These are phyloP conservation scores for Chondrosia reniformis DNA, from an alignment of 37 sponge, comb jelly and placozoan species.

Conservation along the genomic window DNA sequence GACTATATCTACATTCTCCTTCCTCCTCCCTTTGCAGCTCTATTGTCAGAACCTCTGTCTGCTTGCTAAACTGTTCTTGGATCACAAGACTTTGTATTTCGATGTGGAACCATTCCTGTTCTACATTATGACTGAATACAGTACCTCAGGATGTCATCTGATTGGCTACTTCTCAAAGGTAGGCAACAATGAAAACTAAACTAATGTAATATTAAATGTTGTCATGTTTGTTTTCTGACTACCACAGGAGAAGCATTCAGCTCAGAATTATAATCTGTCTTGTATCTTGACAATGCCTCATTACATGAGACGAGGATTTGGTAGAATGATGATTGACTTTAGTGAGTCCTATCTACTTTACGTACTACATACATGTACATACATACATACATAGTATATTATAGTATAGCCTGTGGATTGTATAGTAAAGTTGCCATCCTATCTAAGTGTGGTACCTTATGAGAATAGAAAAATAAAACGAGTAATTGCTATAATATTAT, in stretches of 20 bases:
- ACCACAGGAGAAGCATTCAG: constrained; percentile 90
- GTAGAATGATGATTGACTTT: constrained; percentile 93
- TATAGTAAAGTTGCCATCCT: no score
- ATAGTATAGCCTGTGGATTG: no score
- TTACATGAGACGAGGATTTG: constrained; percentile 94
- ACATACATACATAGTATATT: no score
- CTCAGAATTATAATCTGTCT: constrained; percentile 88
- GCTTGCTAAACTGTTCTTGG: constrained; percentile 94
- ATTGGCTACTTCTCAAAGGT: constrained; percentile 98
- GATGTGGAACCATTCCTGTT: constrained; percentile 97
- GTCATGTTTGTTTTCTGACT: not conserved
- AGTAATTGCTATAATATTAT: no score
- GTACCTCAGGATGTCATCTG: constrained; percentile 65
- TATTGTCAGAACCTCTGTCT: constrained; percentile 96
- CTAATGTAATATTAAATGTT: no score
- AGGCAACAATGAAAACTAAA: no score
- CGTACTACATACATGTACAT: no score
- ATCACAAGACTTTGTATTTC: constrained; percentile 96
- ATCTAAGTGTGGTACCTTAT: no score
- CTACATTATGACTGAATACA: constrained; percentile 80
- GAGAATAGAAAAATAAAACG: no score
- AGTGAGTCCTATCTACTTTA: constrained; percentile 51
- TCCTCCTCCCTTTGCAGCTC: constrained; percentile 10
- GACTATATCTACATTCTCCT: not conserved
- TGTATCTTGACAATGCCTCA: constrained; percentile 92